Conservation (phyloP, 1,140 invertebrate species). For the Kradibia gibbosae region DNA sequence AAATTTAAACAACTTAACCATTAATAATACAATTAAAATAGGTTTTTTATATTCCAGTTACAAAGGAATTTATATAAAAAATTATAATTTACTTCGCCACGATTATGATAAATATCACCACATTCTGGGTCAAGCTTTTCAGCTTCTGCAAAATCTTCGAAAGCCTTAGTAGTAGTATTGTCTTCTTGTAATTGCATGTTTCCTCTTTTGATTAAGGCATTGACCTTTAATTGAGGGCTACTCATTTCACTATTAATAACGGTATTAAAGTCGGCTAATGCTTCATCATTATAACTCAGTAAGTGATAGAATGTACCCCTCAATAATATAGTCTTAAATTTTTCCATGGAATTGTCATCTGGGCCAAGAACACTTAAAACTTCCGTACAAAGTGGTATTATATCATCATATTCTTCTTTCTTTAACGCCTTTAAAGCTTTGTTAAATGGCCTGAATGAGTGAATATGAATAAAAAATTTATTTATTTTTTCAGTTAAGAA, state of each 20-base stretch:
- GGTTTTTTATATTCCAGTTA: neutral
- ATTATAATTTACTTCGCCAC: slow-evolving; percentile 76
- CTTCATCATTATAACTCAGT: slow-evolving; percentile 80
- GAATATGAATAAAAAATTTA: neutral
- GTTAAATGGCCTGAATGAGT: slow-evolving; percentile 42
- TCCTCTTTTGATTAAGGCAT: slow-evolving; percentile 93
- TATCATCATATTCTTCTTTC: slow-evolving; percentile 82
- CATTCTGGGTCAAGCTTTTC: slow-evolving; percentile 83
- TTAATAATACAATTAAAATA: too few species aligned
- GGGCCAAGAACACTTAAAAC: slow-evolving; percentile 80
- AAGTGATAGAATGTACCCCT: slow-evolving; percentile 88
- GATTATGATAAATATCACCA: slow-evolving; percentile 88
- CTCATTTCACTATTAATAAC: slow-evolving; percentile 77
- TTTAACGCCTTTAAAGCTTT: slow-evolving; percentile 73
- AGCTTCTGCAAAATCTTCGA: slow-evolving; percentile 85
- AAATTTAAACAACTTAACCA: too few species aligned
- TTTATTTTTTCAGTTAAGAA: too few species aligned
- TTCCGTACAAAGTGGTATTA: slow-evolving; percentile 85
- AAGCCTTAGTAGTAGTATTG: slow-evolving; percentile 79
- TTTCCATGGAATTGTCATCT: slow-evolving; percentile 68
- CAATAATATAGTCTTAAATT: slow-evolving; percentile 81
- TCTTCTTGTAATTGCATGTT: slow-evolving; percentile 87
- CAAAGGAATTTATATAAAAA: neutral
- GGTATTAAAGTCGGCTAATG: slow-evolving; percentile 80
- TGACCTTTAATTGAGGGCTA: slow-evolving; percentile 79